phyloP scores from a whole-genome alignment of 2,888 invertebrate species.

The Dicranocentrus wangi region DNA sequence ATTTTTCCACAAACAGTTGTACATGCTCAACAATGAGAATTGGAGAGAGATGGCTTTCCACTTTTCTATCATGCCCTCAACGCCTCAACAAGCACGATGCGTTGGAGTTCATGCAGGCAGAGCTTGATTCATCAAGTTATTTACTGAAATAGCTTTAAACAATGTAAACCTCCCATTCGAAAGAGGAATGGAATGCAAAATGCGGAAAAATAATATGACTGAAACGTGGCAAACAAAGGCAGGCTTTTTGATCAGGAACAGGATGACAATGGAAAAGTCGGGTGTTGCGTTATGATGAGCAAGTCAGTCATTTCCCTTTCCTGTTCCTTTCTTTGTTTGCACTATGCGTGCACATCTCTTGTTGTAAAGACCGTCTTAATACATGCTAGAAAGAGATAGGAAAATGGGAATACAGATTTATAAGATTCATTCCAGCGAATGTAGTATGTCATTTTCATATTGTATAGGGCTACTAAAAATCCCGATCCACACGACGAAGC shows the following conservation, averaged over 20 bases:
- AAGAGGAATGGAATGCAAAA: conserved; percentile 40
- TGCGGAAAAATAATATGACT: conserved; percentile 47
- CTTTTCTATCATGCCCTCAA: background rate
- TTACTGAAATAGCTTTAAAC: conserved; percentile 49
- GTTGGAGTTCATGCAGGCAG: conserved; percentile 9
- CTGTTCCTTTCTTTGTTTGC: conserved; percentile 12
- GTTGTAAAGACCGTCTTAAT: too few species aligned
- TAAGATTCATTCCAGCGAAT: too few species aligned
- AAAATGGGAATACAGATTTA: too few species aligned
- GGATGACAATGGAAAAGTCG: conserved; percentile 27
- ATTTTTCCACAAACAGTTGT: conserved; percentile 9
- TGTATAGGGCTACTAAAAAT: too few species aligned
- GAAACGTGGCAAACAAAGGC: conserved; percentile 49
- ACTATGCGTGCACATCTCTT: background rate
- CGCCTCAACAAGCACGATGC: background rate
- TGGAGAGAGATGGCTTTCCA: conserved; percentile 6
- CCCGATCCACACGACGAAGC: too few species aligned
- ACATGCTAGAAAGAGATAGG: too few species aligned
- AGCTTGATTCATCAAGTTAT: conserved; percentile 54
- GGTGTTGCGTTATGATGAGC: background rate
- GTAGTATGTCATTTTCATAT: too few species aligned
- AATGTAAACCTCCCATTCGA: conserved; percentile 42
- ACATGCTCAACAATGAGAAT: background rate
- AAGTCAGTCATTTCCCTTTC: conserved; percentile 44
- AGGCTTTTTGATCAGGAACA: conserved; percentile 36